Conservation (phyloP, 2,113 vertebrate species). For the Mugil cephalus region DNA sequence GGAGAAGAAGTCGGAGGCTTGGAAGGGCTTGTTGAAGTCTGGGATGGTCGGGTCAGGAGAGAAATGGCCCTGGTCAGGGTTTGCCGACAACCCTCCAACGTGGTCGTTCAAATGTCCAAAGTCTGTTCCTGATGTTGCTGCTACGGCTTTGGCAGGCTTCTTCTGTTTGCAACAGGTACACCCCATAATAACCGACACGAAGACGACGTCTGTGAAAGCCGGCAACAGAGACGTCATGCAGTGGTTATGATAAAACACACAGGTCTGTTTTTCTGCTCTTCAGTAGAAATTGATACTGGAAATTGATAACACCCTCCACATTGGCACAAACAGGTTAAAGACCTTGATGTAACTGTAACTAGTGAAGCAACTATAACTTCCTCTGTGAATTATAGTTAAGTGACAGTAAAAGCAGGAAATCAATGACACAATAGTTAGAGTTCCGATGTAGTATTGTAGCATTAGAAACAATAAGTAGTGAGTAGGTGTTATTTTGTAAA, state of each 20-base stretch:
- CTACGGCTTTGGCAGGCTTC: slow-evolving; percentile 78
- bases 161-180: slow-evolving; percentile 92
- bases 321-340: not conserved
- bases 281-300: too few species aligned
- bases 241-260: too few species aligned
- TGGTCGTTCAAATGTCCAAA: slow-evolving; percentile 55
- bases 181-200: slow-evolving; percentile 87
- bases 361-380: too few species aligned
- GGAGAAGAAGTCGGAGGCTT: slow-evolving; percentile 61
- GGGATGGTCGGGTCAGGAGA: slow-evolving; percentile 87
- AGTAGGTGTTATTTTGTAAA: too few species aligned
- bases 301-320: too few species aligned
- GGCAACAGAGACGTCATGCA: not conserved
- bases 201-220: slow-evolving; percentile 59
- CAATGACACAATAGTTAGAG: too few species aligned
- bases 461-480: too few species aligned
- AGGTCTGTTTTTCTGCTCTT: not conserved
- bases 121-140: slow-evolving; percentile 52
- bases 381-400: too few species aligned
- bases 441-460: too few species aligned
- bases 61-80: slow-evolving; percentile 77
- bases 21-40: slow-evolving; percentile 73
- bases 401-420: too few species aligned
- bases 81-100: slow-evolving; percentile 46
- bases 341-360: too few species aligned